Conservation (phyloP, 2,113 vertebrate genomes). For the Mustela lutreola region DNA sequence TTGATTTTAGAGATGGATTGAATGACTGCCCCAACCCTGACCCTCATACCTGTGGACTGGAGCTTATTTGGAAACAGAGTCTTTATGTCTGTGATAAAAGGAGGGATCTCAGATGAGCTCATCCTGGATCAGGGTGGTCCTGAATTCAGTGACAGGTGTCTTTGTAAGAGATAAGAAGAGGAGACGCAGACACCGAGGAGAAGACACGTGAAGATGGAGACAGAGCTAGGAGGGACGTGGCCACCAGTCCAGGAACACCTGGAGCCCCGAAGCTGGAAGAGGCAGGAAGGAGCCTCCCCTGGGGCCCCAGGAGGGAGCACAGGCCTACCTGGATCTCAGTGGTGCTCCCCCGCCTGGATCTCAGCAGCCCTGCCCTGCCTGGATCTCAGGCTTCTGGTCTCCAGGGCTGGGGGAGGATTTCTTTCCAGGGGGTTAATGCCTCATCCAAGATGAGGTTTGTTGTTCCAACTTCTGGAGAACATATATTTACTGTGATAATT, state of each 20-base stretch:
- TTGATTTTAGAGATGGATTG: neutral
- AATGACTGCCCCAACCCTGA: neutral
- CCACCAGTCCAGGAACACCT: neutral
- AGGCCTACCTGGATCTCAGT: fast-evolving
- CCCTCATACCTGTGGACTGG: fast-evolving
- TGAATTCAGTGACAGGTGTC: neutral
- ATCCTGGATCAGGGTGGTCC: neutral
- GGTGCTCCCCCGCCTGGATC: too few species aligned
- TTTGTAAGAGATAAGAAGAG: neutral
- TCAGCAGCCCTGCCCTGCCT: neutral
- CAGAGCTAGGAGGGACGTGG: neutral
- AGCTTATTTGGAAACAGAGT: fast-evolving
- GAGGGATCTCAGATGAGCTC: too few species aligned
- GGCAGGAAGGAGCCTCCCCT: neutral
- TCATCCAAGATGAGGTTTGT: neutral
- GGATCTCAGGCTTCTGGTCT: neutral
- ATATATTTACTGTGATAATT: neutral
- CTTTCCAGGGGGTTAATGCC: neutral
- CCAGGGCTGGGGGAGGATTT: neutral
- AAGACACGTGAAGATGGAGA: fast-evolving
- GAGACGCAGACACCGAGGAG: neutral
- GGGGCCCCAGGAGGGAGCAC: fast-evolving
- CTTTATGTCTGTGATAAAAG: neutral
- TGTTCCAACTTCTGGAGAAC: neutral
- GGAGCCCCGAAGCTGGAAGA: neutral